Percentiles rank a stretch among this genome's conserved stretches.
phyloP scores from a whole-genome alignment of 2,797 vertebrate genomes.

The Hapalemur alaotrensis region DNA sequence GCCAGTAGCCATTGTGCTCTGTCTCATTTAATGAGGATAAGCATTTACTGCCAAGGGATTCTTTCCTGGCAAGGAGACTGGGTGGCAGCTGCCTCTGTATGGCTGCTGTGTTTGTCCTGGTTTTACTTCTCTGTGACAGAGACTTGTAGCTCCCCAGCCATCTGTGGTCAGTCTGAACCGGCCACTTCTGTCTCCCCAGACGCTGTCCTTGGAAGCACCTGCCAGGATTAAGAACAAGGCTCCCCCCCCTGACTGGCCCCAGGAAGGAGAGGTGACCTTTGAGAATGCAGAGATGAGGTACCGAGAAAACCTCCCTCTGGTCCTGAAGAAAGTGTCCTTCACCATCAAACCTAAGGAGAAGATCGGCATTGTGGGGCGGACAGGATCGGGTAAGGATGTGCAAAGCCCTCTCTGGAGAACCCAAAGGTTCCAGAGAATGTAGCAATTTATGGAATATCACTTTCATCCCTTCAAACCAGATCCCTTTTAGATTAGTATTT shows the following conservation, averaged over 20 bases:
- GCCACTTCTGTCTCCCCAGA: conserved; percentile 78
- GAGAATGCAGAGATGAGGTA: conserved; percentile 93
- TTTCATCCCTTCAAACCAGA: neutral
- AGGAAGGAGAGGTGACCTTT: conserved; percentile 92
- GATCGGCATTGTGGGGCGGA: conserved; percentile 94
- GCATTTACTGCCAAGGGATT: neutral
- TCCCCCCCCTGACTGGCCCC: conserved; percentile 90
- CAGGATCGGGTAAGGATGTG: conserved; percentile 89
- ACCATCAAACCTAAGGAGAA: conserved; percentile 94
- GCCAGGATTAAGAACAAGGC: conserved; percentile 92
- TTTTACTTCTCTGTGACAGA: neutral
- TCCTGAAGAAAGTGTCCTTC: conserved; percentile 94
- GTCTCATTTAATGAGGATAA: neutral
- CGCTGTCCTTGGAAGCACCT: conserved; percentile 93
- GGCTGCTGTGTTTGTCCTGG: neutral
- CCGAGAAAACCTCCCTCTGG: conserved; percentile 92
- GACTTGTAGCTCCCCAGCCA: neutral
- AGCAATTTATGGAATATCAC: neutral
- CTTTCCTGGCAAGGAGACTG: neutral
- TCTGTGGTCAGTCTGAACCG: conserved; percentile 52
- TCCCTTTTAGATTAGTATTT: neutral
- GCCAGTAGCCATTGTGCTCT: neutral
- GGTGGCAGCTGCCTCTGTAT: neutral
- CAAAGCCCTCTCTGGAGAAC: neutral
- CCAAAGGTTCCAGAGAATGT: neutral